A percentile compares a stretch with the other conserved stretches of the same genome.
Conservation (phyloP, 2,888 invertebrate genomes). For the Synergus japonicus region DNA sequence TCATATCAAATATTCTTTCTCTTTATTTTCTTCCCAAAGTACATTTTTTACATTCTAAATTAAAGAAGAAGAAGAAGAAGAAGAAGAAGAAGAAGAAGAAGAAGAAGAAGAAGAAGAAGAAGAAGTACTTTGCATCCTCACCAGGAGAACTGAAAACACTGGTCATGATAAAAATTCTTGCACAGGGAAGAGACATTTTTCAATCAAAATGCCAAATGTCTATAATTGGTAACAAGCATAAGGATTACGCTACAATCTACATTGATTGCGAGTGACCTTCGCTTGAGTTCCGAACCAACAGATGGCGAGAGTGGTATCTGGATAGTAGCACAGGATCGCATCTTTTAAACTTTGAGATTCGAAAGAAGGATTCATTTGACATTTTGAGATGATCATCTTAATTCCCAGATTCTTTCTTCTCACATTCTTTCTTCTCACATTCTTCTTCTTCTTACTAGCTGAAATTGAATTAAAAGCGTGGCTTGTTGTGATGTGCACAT, state of each 20-base stretch:
- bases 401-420: no score
- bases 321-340: not conserved
- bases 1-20: no score
- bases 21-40: no score
- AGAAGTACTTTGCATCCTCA: no score
- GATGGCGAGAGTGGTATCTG: slow-evolving; percentile 62
- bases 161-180: no score
- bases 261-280: slow-evolving; percentile 56
- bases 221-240: not conserved
- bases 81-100: no score
- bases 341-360: not conserved
- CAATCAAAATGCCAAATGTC: not conserved
- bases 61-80: no score
- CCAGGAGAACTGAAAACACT: no score
- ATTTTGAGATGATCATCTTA: no score
- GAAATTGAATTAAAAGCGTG: not conserved
- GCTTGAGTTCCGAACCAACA: slow-evolving; percentile 57
- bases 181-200: not conserved
- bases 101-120: no score
- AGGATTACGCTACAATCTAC: slow-evolving; percentile 37
- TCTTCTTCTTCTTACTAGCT: not conserved
- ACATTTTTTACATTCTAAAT: no score
- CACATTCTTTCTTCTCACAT: no score
- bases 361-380: not conserved
- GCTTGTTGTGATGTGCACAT: not conserved